Conservation (phyloP, 2,888 invertebrate species). For the Rhyacophila evoluta region DNA sequence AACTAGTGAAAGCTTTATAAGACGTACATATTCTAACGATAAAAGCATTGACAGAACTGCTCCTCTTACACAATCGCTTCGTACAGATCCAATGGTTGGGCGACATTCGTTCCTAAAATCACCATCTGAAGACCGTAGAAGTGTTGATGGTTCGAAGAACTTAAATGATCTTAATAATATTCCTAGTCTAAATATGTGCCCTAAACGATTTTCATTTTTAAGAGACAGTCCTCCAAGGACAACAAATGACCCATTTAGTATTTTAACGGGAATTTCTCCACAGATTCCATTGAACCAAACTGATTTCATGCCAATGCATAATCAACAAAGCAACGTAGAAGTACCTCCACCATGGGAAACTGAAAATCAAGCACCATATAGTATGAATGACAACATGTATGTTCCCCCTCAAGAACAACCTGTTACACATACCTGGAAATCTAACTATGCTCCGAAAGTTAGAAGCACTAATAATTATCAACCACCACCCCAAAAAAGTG, state of each 20-base stretch:
- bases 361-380: not conserved
- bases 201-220: constrained; percentile 54
- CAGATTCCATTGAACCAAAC: constrained; percentile 43
- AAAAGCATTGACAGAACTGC: constrained; percentile 24
- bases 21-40: constrained; percentile 39
- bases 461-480: not conserved
- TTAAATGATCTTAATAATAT: constrained; percentile 50
- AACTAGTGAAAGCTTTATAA: not conserved
- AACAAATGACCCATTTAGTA: constrained; percentile 67
- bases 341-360: constrained; percentile 47
- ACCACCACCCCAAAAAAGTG: constrained; percentile 25
- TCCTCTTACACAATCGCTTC: not conserved
- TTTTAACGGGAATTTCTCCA: constrained; percentile 56
- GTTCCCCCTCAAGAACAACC: not conserved
- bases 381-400: constrained; percentile 16
- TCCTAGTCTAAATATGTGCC: constrained; percentile 50
- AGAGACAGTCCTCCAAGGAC: constrained; percentile 66
- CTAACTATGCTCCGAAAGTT: not conserved
- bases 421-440: constrained; percentile 25
- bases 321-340: constrained; percentile 28
- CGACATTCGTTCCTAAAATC: not conserved
- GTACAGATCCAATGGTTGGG: not conserved
- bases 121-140: not conserved
- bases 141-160: not conserved
- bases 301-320: constrained; percentile 58